Percentiles rank a stretch among this genome's conserved stretches.
phyloP scores from a whole-genome alignment of 2,888 invertebrate genomes.

The Cantharis lateralis region DNA sequence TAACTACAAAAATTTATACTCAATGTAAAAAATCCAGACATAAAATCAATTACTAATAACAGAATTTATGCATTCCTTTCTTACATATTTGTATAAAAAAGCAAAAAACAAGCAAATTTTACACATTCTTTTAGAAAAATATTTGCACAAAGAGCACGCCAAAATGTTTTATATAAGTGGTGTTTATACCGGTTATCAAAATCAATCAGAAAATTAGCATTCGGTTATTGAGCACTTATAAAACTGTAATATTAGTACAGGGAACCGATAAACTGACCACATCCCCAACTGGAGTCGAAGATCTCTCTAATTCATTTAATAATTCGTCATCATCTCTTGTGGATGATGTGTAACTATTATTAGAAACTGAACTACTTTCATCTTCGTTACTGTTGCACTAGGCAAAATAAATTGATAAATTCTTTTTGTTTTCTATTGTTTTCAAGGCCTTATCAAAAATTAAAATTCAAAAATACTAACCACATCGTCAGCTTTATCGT shows the following conservation, averaged over 20 bases:
- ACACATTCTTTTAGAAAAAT: background rate
- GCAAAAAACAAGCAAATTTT: background rate
- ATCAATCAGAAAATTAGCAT: background rate
- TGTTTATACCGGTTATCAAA: background rate
- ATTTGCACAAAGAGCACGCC: background rate
- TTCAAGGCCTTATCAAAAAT: background rate
- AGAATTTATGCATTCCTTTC: background rate
- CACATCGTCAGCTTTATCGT: slow-evolving; percentile 61
- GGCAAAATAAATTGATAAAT: slow-evolving; percentile 19
- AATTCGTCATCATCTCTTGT: slow-evolving; percentile 7
- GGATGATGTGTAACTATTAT: slow-evolving; percentile 10
- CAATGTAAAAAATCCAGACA: background rate
- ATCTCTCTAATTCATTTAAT: slow-evolving; percentile 24
- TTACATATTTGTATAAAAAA: background rate
- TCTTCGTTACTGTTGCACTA: slow-evolving; percentile 38
- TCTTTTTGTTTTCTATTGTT: slow-evolving; percentile 1
- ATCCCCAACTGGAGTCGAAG: slow-evolving; percentile 30
- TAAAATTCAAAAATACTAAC: slow-evolving; percentile 54
- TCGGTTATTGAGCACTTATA: background rate
- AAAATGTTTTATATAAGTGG: background rate
- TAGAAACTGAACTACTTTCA: slow-evolving; percentile 20
- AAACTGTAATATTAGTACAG: slow-evolving; percentile 4
- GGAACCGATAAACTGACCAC: slow-evolving; percentile 46
- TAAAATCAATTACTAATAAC: background rate
- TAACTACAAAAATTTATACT: background rate